Conservation (phyloP, 2,888 invertebrate genomes). For the Thera britannica region DNA sequence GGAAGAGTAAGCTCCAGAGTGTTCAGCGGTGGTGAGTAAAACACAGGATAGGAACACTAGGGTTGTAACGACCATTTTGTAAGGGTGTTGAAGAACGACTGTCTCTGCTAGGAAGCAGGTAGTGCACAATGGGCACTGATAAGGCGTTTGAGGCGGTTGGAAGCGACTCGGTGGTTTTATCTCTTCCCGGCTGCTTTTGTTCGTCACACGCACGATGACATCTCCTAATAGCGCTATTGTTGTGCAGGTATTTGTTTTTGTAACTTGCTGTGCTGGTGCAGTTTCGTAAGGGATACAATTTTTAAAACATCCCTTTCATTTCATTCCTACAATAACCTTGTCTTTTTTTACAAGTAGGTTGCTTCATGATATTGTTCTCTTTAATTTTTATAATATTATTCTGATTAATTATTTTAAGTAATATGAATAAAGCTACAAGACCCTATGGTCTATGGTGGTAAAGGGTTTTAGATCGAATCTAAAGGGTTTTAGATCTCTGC, state of each 20-base stretch:
- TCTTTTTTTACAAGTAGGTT: too few relatives aligned
- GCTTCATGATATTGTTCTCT: too few relatives aligned
- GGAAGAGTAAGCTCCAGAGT: slow-evolving; percentile 80
- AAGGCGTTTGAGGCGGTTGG: slow-evolving; percentile 59
- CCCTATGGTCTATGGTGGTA: too few relatives aligned
- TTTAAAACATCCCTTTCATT: slow-evolving; percentile 15
- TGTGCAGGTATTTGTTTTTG: slow-evolving; percentile 56
- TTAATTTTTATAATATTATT: too few relatives aligned
- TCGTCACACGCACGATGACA: slow-evolving; percentile 81
- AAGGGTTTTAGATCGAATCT: too few relatives aligned
- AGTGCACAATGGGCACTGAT: slow-evolving; percentile 57
- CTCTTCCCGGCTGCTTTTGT: slow-evolving; percentile 79
- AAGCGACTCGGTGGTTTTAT: slow-evolving; percentile 72
- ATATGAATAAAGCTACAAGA: too few relatives aligned
- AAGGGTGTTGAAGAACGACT: slow-evolving; percentile 49
- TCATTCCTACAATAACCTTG: too few relatives aligned
- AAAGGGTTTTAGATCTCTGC: too few relatives aligned
- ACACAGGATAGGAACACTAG: slow-evolving; percentile 54
- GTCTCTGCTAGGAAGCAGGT: slow-evolving; percentile 66
- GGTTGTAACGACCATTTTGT: slow-evolving; percentile 66
- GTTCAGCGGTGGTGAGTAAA: slow-evolving; percentile 59
- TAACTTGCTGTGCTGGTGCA: slow-evolving; percentile 29
- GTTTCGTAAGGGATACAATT: slow-evolving; percentile 39
- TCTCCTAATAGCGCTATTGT: slow-evolving; percentile 79
- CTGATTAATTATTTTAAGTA: too few relatives aligned